These are phyloP conservation scores for Calephelis nemesis DNA, from an alignment of 1,140 invertebrate genomes.

Conservation along the genomic window DNA sequence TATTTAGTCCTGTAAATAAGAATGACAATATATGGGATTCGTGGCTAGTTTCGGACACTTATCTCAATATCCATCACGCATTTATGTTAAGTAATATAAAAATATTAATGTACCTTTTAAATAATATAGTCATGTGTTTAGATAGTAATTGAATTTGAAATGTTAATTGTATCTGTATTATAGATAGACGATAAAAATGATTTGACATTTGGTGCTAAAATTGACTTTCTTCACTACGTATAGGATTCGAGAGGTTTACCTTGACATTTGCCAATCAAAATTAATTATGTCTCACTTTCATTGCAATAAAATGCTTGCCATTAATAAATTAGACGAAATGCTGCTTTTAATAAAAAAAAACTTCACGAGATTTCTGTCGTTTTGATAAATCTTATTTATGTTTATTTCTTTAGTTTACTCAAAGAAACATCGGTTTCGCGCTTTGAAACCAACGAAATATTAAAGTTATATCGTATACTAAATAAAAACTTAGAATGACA, in stretches of 20 bases:
- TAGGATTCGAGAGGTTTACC: not conserved
- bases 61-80: not conserved
- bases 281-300: no score
- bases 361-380: no score
- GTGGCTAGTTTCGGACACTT: not conserved
- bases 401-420: no score
- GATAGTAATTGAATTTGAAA: constrained; percentile 41
- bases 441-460: no score
- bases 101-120: constrained; percentile 21
- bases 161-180: constrained; percentile 46
- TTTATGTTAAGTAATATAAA: constrained; percentile 15
- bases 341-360: no score
- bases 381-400: no score
- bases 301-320: no score
- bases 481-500: no score
- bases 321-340: no score
- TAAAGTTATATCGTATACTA: no score
- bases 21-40: constrained; percentile 3
- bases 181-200: constrained; percentile 63
- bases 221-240: constrained; percentile 22
- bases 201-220: constrained; percentile 71
- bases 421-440: no score
- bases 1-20: constrained; percentile 1
- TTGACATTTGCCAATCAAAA: not conserved
- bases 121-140: constrained; percentile 31